Evolutionary conservation across 1,140 invertebrate species (phyloP).

Genomic region (Plodia interpunctella): DNA sequence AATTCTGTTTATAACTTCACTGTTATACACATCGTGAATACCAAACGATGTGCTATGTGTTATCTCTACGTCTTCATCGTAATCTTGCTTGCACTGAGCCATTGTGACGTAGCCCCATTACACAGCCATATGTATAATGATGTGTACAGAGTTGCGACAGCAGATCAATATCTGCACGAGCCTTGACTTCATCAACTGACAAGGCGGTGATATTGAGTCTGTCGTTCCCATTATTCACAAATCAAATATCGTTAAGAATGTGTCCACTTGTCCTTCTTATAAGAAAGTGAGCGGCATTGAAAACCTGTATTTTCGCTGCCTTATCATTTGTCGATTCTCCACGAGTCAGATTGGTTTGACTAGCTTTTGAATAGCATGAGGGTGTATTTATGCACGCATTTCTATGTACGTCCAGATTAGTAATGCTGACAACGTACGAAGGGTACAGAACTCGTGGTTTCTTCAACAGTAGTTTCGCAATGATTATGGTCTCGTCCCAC

Average conservation of each 20-base stretch:
- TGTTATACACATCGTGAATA: slow-evolving; percentile 3
- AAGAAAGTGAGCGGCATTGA: too few relatives aligned
- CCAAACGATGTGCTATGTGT: slow-evolving; percentile 18
- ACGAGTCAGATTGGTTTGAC: too few relatives aligned
- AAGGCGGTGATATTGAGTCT: slow-evolving; percentile 31
- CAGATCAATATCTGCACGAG: slow-evolving; percentile 35
- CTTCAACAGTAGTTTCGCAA: slow-evolving; percentile 40
- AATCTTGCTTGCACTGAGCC: slow-evolving; percentile 16
- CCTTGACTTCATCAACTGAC: slow-evolving; percentile 32
- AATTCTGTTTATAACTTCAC: too few relatives aligned
- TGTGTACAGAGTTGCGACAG: slow-evolving; percentile 41
- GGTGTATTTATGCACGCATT: slow-evolving; percentile 10
- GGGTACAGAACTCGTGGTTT: slow-evolving; percentile 48
- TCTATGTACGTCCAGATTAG: slow-evolving; percentile 48
- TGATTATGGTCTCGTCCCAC: slow-evolving; percentile 32
- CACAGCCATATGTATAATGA: slow-evolving; percentile 45
- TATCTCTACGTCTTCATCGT: slow-evolving; percentile 31
- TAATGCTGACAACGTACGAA: slow-evolving; percentile 41
- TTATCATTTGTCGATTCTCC: too few relatives aligned
- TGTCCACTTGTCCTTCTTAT: too few relatives aligned
- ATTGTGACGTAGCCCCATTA: slow-evolving; percentile 21
- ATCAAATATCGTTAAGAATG: too few relatives aligned
- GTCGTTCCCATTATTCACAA: background rate
- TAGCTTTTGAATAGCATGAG: background rate
- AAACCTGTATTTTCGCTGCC: too few relatives aligned